Evolutionary conservation across 2,113 vertebrate species (phyloP), one percentile per base, ranked within the genome.

Genomic region (Paramormyrops kingsleyae): DNA sequence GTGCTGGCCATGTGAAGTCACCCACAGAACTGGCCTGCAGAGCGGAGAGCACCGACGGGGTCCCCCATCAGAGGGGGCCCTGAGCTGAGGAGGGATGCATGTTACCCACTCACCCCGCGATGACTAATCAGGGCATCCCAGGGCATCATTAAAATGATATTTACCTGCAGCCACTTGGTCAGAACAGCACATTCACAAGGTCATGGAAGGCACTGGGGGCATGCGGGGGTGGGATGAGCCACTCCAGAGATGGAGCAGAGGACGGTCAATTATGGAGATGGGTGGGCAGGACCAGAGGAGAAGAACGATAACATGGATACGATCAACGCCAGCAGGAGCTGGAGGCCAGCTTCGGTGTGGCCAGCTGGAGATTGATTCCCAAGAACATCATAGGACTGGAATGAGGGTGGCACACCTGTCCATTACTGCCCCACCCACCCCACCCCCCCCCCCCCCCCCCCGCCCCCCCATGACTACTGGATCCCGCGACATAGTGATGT

Each of bases 1-100:
- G 94, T 0, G 96, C 96, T 3, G 93, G 89, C 9, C 97, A 93
- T 94, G 97, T 96, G 94, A 97, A 97, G 10, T 74, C 12, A 74
- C 66, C 66, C 93, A 97, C 95, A 91, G 97, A 97, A 92, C 96
- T 97, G 94, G 97, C 97, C 49, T 95, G 95, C 35, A 93, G 96
- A 96, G 91, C 92, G 93, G 89, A 97, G 94, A 90, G 91, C 88
- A 19, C 88, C 92, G 56, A 91, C 92, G 31, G 95, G 96, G 35
- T 19, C 92, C 91, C 96, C 96, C 94, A 97, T 95, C 62, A 94
- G 91, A 31, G 96, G 96, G 6, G 95, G 91, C 93, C 92, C 91
- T 97, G 97, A 92, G 95, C 96, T 96, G 92, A 24, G 90, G 88
- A 39, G 66, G 49, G 66, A 15, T 17, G 4, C 31, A 15, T 77